Conservation (phyloP, 2,888 invertebrate genomes). For the Pyrrhosoma nymphula region DNA sequence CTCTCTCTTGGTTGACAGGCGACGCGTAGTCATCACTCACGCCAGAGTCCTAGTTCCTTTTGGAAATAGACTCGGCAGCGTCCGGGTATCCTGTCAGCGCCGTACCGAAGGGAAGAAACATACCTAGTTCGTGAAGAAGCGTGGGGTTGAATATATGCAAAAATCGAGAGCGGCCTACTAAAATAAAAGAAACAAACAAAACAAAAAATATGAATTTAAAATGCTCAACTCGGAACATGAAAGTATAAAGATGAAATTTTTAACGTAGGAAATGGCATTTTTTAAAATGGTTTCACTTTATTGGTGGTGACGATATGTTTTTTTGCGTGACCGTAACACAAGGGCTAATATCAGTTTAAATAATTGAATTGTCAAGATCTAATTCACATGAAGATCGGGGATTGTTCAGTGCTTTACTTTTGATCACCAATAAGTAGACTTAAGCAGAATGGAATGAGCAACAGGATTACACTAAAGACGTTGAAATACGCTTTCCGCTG, state of each 20-base stretch:
- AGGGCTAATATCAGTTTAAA: no score
- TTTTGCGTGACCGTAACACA: no score
- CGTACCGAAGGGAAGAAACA: not conserved
- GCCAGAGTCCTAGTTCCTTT: not conserved
- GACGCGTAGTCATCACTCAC: conserved; percentile 58
- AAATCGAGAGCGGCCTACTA: not conserved
- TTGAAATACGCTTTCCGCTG: not conserved
- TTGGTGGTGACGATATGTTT: no score
- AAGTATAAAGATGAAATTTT: no score
- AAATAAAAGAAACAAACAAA: not conserved
- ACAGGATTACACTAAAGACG: not conserved
- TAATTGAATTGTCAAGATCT: no score
- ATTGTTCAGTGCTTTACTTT: not conserved
- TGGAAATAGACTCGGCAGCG: not conserved
- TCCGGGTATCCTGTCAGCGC: not conserved
- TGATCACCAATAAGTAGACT: not conserved
- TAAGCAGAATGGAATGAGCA: not conserved
- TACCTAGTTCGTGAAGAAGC: not conserved
- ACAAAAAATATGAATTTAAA: not conserved
- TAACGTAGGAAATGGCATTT: no score
- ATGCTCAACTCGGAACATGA: not conserved
- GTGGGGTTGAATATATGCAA: not conserved
- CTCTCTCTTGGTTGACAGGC: conserved; percentile 53
- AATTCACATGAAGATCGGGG: not conserved
- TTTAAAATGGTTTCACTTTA: no score